These are phyloP conservation scores for Ephydatia muelleri DNA, from an alignment of 37 sponge, comb jelly and placozoan genomes.

Conservation along the genomic window DNA sequence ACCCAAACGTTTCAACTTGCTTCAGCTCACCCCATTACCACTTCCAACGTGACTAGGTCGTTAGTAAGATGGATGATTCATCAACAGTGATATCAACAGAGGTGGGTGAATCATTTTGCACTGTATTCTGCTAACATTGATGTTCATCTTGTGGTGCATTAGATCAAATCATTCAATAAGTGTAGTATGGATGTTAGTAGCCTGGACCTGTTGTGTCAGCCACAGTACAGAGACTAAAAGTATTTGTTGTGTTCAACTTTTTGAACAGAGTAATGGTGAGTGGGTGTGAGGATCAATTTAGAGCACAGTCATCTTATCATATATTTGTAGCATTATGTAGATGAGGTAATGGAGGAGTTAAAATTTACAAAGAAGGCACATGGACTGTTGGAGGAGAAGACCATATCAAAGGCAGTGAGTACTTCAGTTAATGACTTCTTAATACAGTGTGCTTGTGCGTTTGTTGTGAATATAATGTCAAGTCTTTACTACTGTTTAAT, in stretches of 20 bases:
- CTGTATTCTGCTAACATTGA: background rate
- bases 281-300: background rate
- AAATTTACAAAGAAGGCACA: background rate
- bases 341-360: slow-evolving; percentile 28
- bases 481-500: background rate
- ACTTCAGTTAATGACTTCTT: background rate
- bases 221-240: slow-evolving; percentile 21
- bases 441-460: background rate
- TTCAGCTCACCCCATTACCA: background rate
- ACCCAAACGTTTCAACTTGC: background rate
- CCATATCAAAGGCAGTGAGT: background rate
- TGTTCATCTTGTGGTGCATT: background rate
- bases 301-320: background rate
- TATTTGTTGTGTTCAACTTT: slow-evolving; percentile 39
- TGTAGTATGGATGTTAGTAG: slow-evolving; percentile 4
- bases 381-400: background rate
- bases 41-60: background rate
- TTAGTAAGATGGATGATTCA: no score
- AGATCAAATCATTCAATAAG: background rate
- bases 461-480: background rate
- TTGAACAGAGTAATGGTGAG: slow-evolving; percentile 21
- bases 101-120: background rate
- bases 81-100: background rate
- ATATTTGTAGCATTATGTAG: background rate
- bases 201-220: slow-evolving; percentile 29